These are phyloP conservation scores for Dromius quadrimaculatus DNA, from an alignment of 2,888 invertebrate species.

Conservation along the genomic window DNA sequence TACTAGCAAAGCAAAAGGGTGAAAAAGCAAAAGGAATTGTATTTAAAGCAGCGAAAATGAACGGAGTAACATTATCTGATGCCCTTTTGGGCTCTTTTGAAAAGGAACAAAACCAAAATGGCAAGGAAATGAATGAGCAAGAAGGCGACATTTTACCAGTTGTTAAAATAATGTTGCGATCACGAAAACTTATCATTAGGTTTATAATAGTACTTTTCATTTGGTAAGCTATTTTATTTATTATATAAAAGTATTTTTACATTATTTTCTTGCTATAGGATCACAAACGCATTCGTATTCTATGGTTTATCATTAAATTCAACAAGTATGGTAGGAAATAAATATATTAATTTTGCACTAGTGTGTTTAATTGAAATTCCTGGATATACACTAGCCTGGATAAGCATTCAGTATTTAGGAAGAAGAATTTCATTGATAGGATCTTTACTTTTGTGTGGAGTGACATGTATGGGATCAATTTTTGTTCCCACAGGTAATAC, in stretches of 20 bases:
- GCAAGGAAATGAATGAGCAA: conserved; percentile 11
- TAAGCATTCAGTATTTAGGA: conserved; percentile 69
- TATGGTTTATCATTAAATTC: conserved; percentile 78
- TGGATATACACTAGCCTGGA: conserved; percentile 70
- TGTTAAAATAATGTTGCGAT: conserved; percentile 66
- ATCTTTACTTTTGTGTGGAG: conserved; percentile 68
- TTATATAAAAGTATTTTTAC: conserved; percentile 7
- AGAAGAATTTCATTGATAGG: conserved; percentile 69
- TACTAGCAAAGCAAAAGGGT: conserved; percentile 70
- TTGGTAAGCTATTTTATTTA: conserved; percentile 63
- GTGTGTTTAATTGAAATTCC: conserved; percentile 74
- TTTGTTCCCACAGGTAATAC: conserved; percentile 68
- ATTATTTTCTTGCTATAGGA: conserved; percentile 62
- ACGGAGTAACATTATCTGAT: conserved; percentile 68
- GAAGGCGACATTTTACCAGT: conserved; percentile 63
- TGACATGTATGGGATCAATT: conserved; percentile 70
- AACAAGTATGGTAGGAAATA: conserved; percentile 75
- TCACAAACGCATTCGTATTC: conserved; percentile 76
- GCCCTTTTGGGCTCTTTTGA: conserved; percentile 66
- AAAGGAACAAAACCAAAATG: conserved; percentile 55
- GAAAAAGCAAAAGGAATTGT: conserved; percentile 71
- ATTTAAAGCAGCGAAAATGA: conserved; percentile 70
- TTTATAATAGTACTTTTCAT: conserved; percentile 67
- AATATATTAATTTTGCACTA: conserved; percentile 76
- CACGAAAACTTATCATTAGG: conserved; percentile 66